Percentiles rank a stretch among this genome's conserved stretches.
Conservation (phyloP, 2,797 vertebrate genomes). For the Helicolenus hilgendorfi region DNA sequence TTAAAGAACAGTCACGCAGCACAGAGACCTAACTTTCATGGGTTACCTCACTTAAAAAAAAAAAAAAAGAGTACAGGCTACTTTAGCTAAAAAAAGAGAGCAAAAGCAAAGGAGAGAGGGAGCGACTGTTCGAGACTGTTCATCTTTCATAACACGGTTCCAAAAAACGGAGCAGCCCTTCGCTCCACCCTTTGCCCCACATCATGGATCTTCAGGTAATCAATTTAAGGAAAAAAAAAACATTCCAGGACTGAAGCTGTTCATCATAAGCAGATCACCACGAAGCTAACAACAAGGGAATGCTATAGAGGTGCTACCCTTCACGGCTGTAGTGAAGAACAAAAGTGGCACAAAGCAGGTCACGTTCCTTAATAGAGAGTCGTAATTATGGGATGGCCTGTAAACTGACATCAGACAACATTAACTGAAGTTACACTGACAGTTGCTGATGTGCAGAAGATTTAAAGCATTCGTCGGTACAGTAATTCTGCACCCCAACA, state of each 20-base stretch:
- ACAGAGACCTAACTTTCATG: constrained; percentile 55
- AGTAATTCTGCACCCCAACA: constrained; percentile 31
- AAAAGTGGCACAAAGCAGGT: constrained; percentile 12
- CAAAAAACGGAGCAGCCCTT: constrained; percentile 47
- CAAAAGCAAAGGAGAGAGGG: constrained; percentile 17
- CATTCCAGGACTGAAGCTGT: constrained; percentile 44
- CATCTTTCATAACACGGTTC: constrained; percentile 72
- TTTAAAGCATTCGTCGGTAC: background rate
- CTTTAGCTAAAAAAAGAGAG: constrained; percentile 44
- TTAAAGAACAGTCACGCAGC: constrained; percentile 60
- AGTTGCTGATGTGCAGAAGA: background rate
- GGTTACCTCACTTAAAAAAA: constrained; percentile 52
- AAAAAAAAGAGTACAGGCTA: constrained; percentile 37
- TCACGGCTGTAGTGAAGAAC: background rate
- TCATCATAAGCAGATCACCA: constrained; percentile 29
- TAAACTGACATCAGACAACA: constrained; percentile 28
- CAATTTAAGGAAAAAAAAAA: constrained; percentile 50
- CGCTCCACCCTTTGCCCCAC: constrained; percentile 50
- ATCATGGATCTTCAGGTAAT: constrained; percentile 59
- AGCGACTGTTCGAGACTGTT: constrained; percentile 21
- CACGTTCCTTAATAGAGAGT: constrained; percentile 11
- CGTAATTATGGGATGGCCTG: background rate
- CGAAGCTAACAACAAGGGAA: constrained; percentile 16
- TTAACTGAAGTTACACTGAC: constrained; percentile 21
- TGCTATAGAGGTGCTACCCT: constrained; percentile 1